Evolutionary conservation across 1,140 invertebrate genomes (phyloP), one percentile per base, ranked within the genome.

Genomic region (Papilio helenus): DNA sequence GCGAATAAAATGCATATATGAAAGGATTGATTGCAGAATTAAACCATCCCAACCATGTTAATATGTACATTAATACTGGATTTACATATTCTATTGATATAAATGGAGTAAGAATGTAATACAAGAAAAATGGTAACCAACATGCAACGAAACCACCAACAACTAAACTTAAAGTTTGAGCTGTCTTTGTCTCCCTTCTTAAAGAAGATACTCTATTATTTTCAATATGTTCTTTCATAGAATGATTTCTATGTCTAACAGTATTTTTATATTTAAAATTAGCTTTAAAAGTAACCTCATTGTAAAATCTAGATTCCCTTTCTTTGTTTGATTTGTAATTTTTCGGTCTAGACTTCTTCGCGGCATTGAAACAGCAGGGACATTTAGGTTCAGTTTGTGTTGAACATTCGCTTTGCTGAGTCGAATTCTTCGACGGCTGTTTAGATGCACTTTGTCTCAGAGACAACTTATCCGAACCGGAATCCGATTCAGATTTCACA

Each of bases 1-100:
- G 96, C 85, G 97, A 98, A 89, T 98, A 98, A 87, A 98, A 98
- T 16, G 98, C 98, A 86, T 98, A 98, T 85, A 98, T 98, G 86
- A 98, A 97, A 0, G 97, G 97, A 92, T 98, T 98, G 72, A 98
- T 97, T 2, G 97, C 97, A 8, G 98, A 98, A 92, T 99, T 99
- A 73, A 98, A 96, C 97, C 98, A 99, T 3, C 97, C 98, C 58
- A 99, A 95, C 98, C 98, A 99, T 0, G 98, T 98, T 68, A 99
- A 94, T 81, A 97, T 96, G 55, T 96, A 96, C 96, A 98, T 98
- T 12, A 98, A 93, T 12, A 96, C 94, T 10, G 95, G 90, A 79
- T 95, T 96, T 2, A 96, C 95, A 58, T 95, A 95, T n/a, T 91
- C 89, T 3, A 83, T 93, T 0, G 95, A 95, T 29, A 95, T 92